Base-by-base conservation (phyloP, 2,888 invertebrate genomes). In the Amiota mariae region DNA sequence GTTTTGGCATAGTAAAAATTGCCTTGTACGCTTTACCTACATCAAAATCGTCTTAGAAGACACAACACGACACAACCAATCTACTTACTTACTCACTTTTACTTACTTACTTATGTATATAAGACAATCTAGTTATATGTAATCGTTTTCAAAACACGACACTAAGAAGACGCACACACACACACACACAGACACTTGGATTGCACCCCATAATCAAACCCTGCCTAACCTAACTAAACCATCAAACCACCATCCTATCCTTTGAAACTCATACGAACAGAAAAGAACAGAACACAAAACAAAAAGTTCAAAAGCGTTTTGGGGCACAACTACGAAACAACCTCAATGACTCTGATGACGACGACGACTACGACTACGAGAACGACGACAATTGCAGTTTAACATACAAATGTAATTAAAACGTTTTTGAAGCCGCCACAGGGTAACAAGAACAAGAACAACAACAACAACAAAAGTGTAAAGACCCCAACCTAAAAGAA, bases 361-460 rank as follows among this genome's bases (percentile, higher is more conserved):
- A 57, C 24, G 73, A 73, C 57, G 57, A 63, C 71, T 49, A 51
- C 67, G 24, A 51, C 47, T 71, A 72, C 72, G 49, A 51, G 70
- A 73, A 72, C 71, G 76, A 77, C 86, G 81, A 81, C 83, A 83
- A 83, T 84, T 84, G 85, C 82, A 85, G 82, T 84, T 84, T 85
- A 84, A 85, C 84, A 84, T 82, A 83, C 84, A 84, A 84, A 85
- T 84, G 84, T 85, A 84, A 84, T 84, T 84, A 84, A 82, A 85
- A 83, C 85, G 83, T 84, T 85, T 85, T 84, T 82, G 81, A 80
- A 84, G 82, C 80, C 82, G 85, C 83, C 85, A 71, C 78, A 78
- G 75, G 83, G 81, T 77, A 72, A 73, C 74, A 71, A 13, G n/a
- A 81, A 73, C 76, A 76, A 72, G 76, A 64, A 48, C 64, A 64